Base-by-base conservation (phyloP, 2,797 vertebrate species). In the Yasuhikotakia modesta region DNA sequence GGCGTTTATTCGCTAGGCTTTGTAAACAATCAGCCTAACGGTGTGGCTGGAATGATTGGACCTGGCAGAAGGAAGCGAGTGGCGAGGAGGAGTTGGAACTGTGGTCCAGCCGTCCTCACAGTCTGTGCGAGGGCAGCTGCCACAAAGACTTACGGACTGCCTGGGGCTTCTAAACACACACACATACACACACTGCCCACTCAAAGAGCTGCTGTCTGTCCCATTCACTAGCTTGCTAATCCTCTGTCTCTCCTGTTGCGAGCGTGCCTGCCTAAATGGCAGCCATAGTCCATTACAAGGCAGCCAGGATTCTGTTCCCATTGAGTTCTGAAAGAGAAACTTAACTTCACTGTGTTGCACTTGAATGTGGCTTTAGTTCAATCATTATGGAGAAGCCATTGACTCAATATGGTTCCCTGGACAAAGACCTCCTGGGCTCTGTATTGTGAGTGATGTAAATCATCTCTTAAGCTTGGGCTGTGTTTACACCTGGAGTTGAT, bases 21-120 rank as follows among this genome's bases (percentile, higher is more conserved):
- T 89, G 91, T 94, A 94, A 95, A 95, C 92, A 94, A 94, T 94
- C 92, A 90, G 83, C 85, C 87, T 91, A 92, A 83, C 88, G 85
- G 84, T 83, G 84, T 88, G 83, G 89, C 90, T 83, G 89, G 91
- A 92, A 91, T 88, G 89, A 78, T 84, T 88, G 87, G 90, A 93
- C 90, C 91, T 95, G 93, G 90, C 90, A 89, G 81, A 83, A 74
- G 88, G 89, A 91, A 86, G 89, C 68, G 76, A 88, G 73, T 70
- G 85, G 82, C 88, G 88, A 81, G 82, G 87, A 92, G 91, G 91
- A 87, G 76, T 88, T 91, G 91, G 87, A 87, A 86, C 89, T 86
- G 91, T 89, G 89, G 86, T 87, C 89, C 90, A 83, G 83, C 84
- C 39, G 88, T 86, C 90, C 92, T 91, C 86, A 70, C 65, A 76